phyloP scores from a whole-genome alignment of 2,797 vertebrate genomes.

The Chanos chanos region DNA sequence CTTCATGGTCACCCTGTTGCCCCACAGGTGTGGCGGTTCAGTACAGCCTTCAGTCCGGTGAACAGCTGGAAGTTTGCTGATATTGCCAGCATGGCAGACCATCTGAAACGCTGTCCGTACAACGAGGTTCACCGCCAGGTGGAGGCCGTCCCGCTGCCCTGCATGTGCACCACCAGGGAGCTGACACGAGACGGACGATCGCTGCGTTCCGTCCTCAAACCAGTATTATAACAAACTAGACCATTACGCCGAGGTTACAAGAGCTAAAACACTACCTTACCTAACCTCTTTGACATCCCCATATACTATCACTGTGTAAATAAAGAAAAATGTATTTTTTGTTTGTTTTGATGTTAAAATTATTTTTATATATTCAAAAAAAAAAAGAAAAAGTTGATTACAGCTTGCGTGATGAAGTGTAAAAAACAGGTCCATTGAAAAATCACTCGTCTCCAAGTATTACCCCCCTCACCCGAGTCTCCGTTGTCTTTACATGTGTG shows the following conservation, averaged over 20 bases:
- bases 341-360: conserved; percentile 73
- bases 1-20: too few species aligned
- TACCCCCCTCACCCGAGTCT: too few species aligned
- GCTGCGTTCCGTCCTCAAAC: conserved; percentile 85
- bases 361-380: conserved; percentile 21
- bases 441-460: too few species aligned
- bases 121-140: conserved; percentile 85
- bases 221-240: conserved; percentile 71
- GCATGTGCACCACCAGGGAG: conserved; percentile 90
- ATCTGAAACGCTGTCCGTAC: conserved; percentile 90
- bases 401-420: conserved; percentile 12
- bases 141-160: conserved; percentile 90
- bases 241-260: conserved; percentile 47
- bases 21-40: conserved; percentile 93
- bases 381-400: conserved; percentile 8
- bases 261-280: conserved; percentile 62
- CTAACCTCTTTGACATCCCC: conserved; percentile 71
- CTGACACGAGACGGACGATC: conserved; percentile 83
- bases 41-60: conserved; percentile 92
- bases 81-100: conserved; percentile 93
- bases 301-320: conserved; percentile 77
- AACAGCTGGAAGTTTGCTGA: conserved; percentile 90
- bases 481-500: too few species aligned
- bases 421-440: conserved; percentile 11
- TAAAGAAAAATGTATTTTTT: conserved; percentile 50